phyloP scores from a whole-genome alignment of 2,888 invertebrate genomes.

The Mythimna loreyi region DNA sequence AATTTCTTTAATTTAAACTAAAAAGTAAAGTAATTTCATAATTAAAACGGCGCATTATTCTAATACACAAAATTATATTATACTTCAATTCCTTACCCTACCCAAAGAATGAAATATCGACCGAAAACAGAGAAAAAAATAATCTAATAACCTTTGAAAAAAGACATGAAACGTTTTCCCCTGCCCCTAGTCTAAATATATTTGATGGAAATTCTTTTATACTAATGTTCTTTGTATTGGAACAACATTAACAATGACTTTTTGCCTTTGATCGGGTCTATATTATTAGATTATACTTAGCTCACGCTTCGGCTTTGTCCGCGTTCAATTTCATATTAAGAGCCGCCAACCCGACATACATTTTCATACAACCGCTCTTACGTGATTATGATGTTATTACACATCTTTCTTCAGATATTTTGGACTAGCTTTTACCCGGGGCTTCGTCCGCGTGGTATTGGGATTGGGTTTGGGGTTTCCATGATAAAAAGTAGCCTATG shows the following conservation, averaged over 20 bases:
- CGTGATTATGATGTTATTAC: no score
- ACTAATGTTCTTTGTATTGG: slow-evolving; percentile 44
- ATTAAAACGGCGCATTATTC: no score
- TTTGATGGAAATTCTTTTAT: slow-evolving; percentile 45
- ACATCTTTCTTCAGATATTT: no score
- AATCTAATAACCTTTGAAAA: slow-evolving; percentile 32
- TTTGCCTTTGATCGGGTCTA: slow-evolving; percentile 41
- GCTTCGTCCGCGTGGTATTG: no score
- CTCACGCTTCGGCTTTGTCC: slow-evolving; percentile 10
- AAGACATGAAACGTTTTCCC: slow-evolving; percentile 3
- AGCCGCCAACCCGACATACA: no score
- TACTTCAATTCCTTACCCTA: background rate
- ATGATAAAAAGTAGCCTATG: no score
- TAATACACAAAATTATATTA: background rate
- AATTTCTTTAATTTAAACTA: no score
- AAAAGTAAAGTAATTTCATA: no score
- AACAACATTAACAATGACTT: slow-evolving; percentile 37
- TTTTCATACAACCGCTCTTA: no score
- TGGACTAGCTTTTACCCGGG: no score
- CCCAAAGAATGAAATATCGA: slow-evolving; percentile 17
- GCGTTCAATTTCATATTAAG: slow-evolving; percentile 22
- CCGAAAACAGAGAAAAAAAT: slow-evolving; percentile 11
- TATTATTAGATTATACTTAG: slow-evolving; percentile 40
- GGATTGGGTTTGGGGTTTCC: no score
- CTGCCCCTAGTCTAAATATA: slow-evolving; percentile 34